Percentiles rank a stretch among this genome's conserved stretches.
phyloP scores from a whole-genome alignment of 2,113 vertebrate species.

The Tupaia tana region DNA sequence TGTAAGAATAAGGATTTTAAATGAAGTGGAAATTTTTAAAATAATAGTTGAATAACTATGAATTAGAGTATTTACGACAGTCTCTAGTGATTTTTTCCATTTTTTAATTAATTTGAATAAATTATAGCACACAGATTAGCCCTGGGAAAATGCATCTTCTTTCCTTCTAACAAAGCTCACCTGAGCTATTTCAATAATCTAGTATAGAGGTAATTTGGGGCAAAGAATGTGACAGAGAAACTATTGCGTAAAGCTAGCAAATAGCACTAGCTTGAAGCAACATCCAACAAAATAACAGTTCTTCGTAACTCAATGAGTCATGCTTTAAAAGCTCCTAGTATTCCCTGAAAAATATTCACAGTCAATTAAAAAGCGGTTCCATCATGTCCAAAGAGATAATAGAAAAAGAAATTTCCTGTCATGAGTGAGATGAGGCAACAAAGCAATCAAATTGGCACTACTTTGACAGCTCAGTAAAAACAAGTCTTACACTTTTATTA shows the following conservation, averaged over 20 bases:
- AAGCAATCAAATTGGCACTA: not conserved
- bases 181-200: not conserved
- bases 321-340: not conserved
- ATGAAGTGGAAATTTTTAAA: not conserved
- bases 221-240: not conserved
- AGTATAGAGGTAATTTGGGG: not conserved
- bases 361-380: not conserved
- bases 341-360: not conserved
- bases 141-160: not conserved
- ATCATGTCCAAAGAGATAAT: not conserved
- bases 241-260: not conserved
- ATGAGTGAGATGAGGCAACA: not conserved
- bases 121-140: not conserved
- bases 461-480: not conserved
- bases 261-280: not conserved
- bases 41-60: constrained; percentile 5
- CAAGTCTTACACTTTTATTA: not conserved
- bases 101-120: constrained; percentile 18
- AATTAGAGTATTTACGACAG: not conserved
- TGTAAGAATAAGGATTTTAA: not conserved
- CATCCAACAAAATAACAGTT: not conserved
- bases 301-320: not conserved
- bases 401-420: not conserved
- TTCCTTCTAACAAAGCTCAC: not conserved
- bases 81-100: not conserved